A percentile compares a stretch with the other conserved stretches of the same genome.
Evolutionary conservation across 2,797 vertebrate species (phyloP).

Genomic region (Periparus ater): DNA sequence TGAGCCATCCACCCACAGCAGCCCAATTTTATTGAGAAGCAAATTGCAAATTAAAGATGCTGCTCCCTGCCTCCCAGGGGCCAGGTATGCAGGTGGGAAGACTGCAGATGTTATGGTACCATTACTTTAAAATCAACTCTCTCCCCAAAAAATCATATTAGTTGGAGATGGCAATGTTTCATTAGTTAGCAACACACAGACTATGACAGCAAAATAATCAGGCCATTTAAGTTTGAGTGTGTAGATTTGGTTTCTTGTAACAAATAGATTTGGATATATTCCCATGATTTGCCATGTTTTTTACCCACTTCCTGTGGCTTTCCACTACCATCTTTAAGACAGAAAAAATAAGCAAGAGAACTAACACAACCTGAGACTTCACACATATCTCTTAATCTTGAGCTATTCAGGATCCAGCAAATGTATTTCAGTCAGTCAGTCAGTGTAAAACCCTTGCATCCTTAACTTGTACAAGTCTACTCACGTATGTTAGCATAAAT

Average conservation of each 20-base stretch:
- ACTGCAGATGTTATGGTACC: not conserved
- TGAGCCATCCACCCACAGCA: rapidly evolving
- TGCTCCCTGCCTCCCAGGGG: not conserved
- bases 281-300: not conserved
- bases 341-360: not conserved
- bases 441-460: not conserved
- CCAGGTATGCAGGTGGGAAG: not conserved
- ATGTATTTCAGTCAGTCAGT: not conserved
- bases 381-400: not conserved
- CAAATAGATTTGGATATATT: not conserved
- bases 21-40: rapidly evolving
- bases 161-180: not conserved
- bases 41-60: not conserved
- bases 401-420: not conserved
- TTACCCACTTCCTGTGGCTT: not conserved
- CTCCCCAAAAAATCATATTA: rapidly evolving
- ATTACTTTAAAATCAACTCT: not conserved
- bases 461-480: not conserved
- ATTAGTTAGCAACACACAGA: not conserved
- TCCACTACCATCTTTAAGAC: not conserved
- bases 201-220: not conserved
- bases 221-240: not conserved
- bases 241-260: not conserved
- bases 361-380: not conserved
- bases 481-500: not conserved